Evolutionary conservation across 1,140 invertebrate species (phyloP).

Genomic region (Zaprionus ornatus): DNA sequence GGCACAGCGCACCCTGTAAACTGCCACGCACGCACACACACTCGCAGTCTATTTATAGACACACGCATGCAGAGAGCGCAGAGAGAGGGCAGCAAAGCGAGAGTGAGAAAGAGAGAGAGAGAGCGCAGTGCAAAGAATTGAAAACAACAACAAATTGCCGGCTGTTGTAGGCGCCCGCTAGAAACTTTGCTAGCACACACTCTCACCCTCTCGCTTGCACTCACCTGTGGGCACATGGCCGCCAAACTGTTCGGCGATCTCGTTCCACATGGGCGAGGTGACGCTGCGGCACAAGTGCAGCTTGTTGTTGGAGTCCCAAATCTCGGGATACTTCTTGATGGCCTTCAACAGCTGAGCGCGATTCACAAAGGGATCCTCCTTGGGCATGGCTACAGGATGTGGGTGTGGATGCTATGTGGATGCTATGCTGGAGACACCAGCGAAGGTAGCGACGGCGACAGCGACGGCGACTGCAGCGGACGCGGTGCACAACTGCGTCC

Average conservation of each 20-base stretch:
- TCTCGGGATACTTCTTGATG: conserved; percentile 82
- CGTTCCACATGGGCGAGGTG: conserved; percentile 82
- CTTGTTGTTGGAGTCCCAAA: conserved; percentile 82
- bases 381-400: conserved; percentile 57
- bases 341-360: conserved; percentile 78
- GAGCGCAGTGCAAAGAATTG: conserved; percentile 8
- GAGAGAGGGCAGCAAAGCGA: conserved; percentile 13
- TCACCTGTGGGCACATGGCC: conserved; percentile 82
- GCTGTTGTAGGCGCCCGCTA: conserved; percentile 10
- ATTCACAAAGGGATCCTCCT: conserved; percentile 82
- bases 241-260: conserved; percentile 81
- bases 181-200: conserved; percentile 1
- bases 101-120: conserved; percentile 1
- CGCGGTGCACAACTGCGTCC: conserved; percentile 81
- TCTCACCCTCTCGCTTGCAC: conserved; percentile 16
- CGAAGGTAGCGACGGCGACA: conserved; percentile 12
- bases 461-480: conserved; percentile 42
- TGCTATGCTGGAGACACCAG: conserved; percentile 2
- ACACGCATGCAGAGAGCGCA: conserved; percentile 6
- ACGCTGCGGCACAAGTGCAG: conserved; percentile 81
- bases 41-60: conserved; percentile 36
- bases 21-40: conserved; percentile 3
- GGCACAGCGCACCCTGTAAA: conserved; percentile 19
- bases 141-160: conserved; percentile 37
- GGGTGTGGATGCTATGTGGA: conserved; percentile 1